Evolutionary conservation across 2,888 invertebrate species (phyloP).

Genomic region (Tipula lateralis): DNA sequence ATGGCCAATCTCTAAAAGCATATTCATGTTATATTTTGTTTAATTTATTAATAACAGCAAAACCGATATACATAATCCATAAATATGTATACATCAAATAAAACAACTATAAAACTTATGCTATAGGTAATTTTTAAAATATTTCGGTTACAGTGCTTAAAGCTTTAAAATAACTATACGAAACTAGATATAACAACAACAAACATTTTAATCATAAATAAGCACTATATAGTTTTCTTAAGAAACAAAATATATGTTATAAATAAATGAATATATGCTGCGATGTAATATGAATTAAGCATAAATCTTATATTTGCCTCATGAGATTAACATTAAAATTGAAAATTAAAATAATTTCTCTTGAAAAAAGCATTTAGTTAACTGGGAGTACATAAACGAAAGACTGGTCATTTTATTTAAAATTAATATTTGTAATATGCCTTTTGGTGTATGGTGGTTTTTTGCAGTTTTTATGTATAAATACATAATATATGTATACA

Average conservation of each 20-base stretch:
- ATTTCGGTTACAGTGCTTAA: background rate
- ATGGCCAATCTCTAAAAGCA: background rate
- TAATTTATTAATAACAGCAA: background rate
- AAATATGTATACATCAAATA: background rate
- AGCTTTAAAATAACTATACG: background rate
- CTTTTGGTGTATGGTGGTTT: background rate
- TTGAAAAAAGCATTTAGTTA: background rate
- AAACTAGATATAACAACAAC: no score
- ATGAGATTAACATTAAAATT: background rate
- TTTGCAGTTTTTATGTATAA: background rate
- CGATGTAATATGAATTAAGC: background rate
- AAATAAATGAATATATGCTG: background rate
- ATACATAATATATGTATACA: background rate
- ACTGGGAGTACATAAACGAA: background rate
- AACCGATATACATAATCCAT: background rate
- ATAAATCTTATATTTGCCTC: background rate
- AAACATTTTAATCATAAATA: no score
- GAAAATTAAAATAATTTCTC: background rate
- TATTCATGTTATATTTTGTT: background rate
- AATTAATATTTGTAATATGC: background rate
- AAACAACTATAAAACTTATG: background rate
- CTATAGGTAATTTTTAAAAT: background rate
- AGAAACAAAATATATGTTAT: background rate
- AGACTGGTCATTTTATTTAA: background rate
- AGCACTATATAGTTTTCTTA: background rate